phyloP scores from a whole-genome alignment of 1,140 invertebrate species.

The Drosophila nebulosa region DNA sequence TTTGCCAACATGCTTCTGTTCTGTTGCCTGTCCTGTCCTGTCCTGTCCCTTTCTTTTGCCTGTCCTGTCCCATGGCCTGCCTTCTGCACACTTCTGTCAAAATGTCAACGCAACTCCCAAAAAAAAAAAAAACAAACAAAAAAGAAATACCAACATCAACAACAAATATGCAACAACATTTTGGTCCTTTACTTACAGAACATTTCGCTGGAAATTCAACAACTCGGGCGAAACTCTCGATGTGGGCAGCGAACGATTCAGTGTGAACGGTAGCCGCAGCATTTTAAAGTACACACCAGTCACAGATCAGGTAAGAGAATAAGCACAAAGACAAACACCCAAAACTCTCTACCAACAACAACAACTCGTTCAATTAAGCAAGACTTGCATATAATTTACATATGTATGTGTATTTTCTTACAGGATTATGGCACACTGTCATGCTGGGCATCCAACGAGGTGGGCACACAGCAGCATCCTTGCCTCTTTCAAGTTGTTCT shows the following conservation, averaged over 20 bases:
- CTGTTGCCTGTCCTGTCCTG: slow-evolving; percentile 22
- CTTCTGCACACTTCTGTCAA: slow-evolving; percentile 58
- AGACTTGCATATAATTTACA: slow-evolving; percentile 48
- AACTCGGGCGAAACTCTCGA: slow-evolving; percentile 92
- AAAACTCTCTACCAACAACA: neutral
- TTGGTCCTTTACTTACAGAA: slow-evolving; percentile 73
- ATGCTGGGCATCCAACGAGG: slow-evolving; percentile 90
- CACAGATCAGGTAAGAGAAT: slow-evolving; percentile 82
- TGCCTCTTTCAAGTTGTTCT: slow-evolving; percentile 91
- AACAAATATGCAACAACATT: neutral
- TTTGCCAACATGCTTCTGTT: slow-evolving; percentile 62
- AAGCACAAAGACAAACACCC: neutral
- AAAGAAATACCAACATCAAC: neutral
- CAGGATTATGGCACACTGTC: slow-evolving; percentile 88
- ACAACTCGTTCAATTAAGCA: slow-evolving; percentile 47
- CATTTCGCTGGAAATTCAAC: slow-evolving; percentile 95
- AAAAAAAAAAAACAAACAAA: neutral
- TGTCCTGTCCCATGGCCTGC: slow-evolving; percentile 43
- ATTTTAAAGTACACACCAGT: slow-evolving; percentile 88
- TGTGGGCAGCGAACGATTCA: slow-evolving; percentile 87
- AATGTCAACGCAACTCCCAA: slow-evolving; percentile 63
- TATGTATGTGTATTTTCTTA: slow-evolving; percentile 29
- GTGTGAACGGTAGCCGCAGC: slow-evolving; percentile 86
- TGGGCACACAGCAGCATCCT: slow-evolving; percentile 88
- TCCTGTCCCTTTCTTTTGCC: neutral